Percentiles rank a stretch among this genome's conserved stretches.
These are phyloP conservation scores for Polyodon spathula DNA, from an alignment of 2,113 vertebrate genomes.

Conservation along the genomic window DNA sequence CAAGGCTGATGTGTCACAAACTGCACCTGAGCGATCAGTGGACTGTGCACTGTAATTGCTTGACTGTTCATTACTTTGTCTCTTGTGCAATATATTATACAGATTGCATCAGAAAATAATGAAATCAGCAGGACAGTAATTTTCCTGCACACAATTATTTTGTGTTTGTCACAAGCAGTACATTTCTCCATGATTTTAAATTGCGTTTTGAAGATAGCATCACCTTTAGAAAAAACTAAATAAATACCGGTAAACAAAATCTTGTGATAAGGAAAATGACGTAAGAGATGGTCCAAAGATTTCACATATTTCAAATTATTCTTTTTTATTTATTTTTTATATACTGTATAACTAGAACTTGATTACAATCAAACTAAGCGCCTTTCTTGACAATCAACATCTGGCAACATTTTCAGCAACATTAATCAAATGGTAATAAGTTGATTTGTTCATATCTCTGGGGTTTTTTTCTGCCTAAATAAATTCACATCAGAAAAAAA, in stretches of 20 bases:
- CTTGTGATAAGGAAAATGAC: conserved; percentile 3
- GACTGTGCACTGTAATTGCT: too few relatives aligned
- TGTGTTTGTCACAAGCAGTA: too few relatives aligned
- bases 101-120: too few relatives aligned
- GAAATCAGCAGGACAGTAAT: too few relatives aligned
- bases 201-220: not conserved
- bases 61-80: too few relatives aligned
- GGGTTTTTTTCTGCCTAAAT: conserved; percentile 53
- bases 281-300: not conserved
- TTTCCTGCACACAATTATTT: too few relatives aligned
- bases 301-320: conserved; percentile 9
- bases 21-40: too few relatives aligned
- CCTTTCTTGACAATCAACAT: conserved; percentile 43
- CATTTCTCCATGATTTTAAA: too few relatives aligned
- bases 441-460: conserved; percentile 50
- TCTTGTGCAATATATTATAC: too few relatives aligned
- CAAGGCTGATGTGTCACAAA: too few relatives aligned
- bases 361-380: conserved; percentile 37
- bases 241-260: not conserved
- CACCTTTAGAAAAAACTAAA: conserved; percentile 14
- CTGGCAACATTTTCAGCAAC: conserved; percentile 53
- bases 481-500: conserved; percentile 50
- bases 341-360: conserved; percentile 44
- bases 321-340: too few relatives aligned
- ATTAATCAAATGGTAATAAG: conserved; percentile 61